A percentile compares a stretch with the other conserved stretches of the same genome.
Conservation (phyloP, 2,888 invertebrate species). For the Carabus problematicus region DNA sequence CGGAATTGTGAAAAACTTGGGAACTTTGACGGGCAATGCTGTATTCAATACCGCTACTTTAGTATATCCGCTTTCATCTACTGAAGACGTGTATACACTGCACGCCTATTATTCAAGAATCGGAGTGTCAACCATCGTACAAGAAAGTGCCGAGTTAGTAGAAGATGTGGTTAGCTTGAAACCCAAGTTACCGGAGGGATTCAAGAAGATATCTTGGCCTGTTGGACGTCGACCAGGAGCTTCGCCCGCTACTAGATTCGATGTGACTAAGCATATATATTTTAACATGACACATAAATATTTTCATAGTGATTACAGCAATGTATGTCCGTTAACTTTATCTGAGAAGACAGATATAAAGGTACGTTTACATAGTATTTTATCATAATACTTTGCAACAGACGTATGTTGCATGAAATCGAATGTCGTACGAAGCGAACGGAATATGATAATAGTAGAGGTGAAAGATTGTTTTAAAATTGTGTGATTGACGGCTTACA, state of each 20-base stretch:
- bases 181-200: slow-evolving; percentile 29
- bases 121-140: slow-evolving; percentile 20
- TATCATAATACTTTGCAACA: not conserved
- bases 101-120: slow-evolving; percentile 74
- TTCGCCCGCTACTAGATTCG: slow-evolving; percentile 76
- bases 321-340: slow-evolving; percentile 68
- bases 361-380: slow-evolving; percentile 54
- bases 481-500: too few relatives aligned
- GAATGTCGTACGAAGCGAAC: too few relatives aligned
- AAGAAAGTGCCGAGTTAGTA: slow-evolving; percentile 13
- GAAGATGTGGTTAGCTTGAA: slow-evolving; percentile 16
- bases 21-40: slow-evolving; percentile 56
- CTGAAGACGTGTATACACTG: slow-evolving; percentile 71
- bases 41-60: slow-evolving; percentile 67
- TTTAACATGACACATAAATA: slow-evolving; percentile 86
- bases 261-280: slow-evolving; percentile 85
- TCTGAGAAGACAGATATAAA: slow-evolving; percentile 75
- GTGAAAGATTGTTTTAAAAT: too few relatives aligned
- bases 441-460: too few relatives aligned
- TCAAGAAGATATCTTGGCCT: slow-evolving; percentile 68
- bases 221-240: slow-evolving; percentile 72
- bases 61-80: slow-evolving; percentile 69
- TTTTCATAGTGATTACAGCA: slow-evolving; percentile 80
- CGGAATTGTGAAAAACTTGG: slow-evolving; percentile 58
- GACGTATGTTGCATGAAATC: too few relatives aligned